phyloP scores from a whole-genome alignment of 2,113 vertebrate species.

The Petroica traversi region DNA sequence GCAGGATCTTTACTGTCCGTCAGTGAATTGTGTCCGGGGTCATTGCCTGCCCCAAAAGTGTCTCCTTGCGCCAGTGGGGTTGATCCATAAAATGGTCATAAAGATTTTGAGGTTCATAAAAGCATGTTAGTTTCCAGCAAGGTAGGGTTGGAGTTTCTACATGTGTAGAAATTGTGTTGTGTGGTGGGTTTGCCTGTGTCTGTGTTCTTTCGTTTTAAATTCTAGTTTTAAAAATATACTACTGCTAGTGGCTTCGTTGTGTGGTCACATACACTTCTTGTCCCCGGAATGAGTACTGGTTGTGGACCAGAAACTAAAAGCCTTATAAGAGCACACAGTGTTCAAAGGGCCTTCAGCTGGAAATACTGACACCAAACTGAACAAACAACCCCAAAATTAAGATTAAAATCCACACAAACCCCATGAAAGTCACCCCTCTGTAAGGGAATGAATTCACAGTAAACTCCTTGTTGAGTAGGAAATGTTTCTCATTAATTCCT shows the following conservation, averaged over 20 bases:
- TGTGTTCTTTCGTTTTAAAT: not conserved
- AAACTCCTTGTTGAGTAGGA: not conserved
- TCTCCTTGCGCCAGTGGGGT: fast-evolving
- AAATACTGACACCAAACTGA: not conserved
- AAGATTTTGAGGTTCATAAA: not conserved
- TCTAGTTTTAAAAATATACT: not conserved
- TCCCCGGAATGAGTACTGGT: not conserved
- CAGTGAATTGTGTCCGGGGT: not conserved
- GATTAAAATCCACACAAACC: not conserved
- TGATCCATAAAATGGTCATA: not conserved
- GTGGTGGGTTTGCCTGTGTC: not conserved
- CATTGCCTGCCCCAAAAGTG: not conserved
- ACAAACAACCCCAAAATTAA: not conserved
- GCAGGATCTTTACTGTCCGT: not conserved
- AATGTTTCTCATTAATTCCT: not conserved
- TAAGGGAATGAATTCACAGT: not conserved
- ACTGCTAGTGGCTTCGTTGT: not conserved
- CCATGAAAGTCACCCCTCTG: not conserved
- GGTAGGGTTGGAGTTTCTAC: not conserved
- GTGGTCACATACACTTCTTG: fast-evolving
- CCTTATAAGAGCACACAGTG: not conserved
- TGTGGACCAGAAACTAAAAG: not conserved
- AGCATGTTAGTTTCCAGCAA: not conserved
- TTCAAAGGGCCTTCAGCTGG: not conserved
- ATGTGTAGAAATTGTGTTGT: not conserved